phyloP scores from a whole-genome alignment of 2,113 vertebrate genomes.

The Uropsilus gracilis region DNA sequence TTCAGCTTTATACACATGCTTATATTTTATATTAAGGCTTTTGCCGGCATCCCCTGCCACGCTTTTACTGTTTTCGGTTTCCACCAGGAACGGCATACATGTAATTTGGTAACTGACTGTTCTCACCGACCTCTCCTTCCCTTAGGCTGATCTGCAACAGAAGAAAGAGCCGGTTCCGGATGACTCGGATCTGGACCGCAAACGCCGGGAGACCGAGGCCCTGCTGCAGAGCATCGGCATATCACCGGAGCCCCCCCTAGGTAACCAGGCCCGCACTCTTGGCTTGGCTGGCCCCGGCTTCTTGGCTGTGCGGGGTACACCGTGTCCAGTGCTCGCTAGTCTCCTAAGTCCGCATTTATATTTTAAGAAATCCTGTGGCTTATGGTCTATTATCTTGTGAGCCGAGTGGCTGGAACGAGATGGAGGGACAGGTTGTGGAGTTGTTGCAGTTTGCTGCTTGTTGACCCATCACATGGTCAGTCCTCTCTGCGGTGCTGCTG shows the following conservation, averaged over 20 bases:
- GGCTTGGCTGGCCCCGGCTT: no score
- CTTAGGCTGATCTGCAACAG: constrained; percentile 93
- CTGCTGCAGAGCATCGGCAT: constrained; percentile 98
- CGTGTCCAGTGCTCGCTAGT: constrained; percentile 46
- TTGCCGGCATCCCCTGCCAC: neutral
- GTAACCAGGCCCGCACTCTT: constrained; percentile 85
- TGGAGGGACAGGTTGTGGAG: neutral
- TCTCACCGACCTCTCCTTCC: neutral
- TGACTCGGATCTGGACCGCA: constrained; percentile 96
- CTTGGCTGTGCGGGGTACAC: neutral
- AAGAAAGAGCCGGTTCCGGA: constrained; percentile 93
- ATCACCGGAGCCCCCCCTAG: constrained; percentile 96
- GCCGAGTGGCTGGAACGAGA: constrained; percentile 53
- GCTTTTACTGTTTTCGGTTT: neutral
- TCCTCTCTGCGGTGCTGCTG: neutral
- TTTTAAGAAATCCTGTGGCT: neutral
- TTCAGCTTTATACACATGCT: neutral
- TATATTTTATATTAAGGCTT: neutral
- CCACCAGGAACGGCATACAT: neutral
- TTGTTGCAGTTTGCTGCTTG: neutral
- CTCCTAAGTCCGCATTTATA: neutral
- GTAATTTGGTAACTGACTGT: neutral
- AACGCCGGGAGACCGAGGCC: constrained; percentile 97
- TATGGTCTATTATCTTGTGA: constrained; percentile 28
- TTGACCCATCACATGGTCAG: neutral